Evolutionary conservation across 2,888 invertebrate genomes (phyloP).

Genomic region (Pterostichus niger): DNA sequence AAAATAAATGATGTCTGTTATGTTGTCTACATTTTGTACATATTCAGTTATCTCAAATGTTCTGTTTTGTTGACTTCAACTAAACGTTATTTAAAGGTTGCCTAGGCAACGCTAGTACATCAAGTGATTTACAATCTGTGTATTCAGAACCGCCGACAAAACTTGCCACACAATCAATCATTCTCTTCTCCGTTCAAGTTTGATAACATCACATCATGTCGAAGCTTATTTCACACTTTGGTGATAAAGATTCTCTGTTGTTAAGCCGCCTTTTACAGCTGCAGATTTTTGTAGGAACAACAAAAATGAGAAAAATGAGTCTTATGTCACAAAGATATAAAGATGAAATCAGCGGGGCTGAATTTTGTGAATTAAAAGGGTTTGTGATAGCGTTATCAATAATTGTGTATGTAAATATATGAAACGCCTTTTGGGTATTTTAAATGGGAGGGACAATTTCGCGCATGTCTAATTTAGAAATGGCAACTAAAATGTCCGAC

Average conservation of each 20-base stretch:
- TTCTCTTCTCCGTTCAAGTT: not conserved
- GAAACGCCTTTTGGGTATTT: not conserved
- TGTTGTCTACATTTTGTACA: too few relatives aligned
- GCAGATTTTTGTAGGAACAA: not conserved
- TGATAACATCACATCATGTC: conserved; percentile 5
- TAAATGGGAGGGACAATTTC: conserved; percentile 29
- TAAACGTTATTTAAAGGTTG: too few relatives aligned
- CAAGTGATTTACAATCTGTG: not conserved
- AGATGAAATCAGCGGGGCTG: not conserved
- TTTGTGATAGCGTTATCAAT: conserved; percentile 13
- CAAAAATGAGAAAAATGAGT: not conserved
- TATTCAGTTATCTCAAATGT: too few relatives aligned
- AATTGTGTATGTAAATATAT: not conserved
- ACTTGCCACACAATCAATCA: not conserved
- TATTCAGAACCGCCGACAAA: not conserved
- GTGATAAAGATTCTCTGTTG: not conserved
- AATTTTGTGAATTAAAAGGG: not conserved
- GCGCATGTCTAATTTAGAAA: not conserved
- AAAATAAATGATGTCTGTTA: too few relatives aligned
- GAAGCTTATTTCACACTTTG: not conserved
- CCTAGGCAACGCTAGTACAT: not conserved
- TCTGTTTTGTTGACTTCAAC: too few relatives aligned
- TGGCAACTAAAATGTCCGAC: not conserved
- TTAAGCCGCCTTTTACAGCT: not conserved
- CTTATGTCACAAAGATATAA: not conserved